A percentile compares a stretch with the other conserved stretches of the same genome.
Conservation (phyloP, 2,113 vertebrate genomes). For the Oxyruncus cristatus region DNA sequence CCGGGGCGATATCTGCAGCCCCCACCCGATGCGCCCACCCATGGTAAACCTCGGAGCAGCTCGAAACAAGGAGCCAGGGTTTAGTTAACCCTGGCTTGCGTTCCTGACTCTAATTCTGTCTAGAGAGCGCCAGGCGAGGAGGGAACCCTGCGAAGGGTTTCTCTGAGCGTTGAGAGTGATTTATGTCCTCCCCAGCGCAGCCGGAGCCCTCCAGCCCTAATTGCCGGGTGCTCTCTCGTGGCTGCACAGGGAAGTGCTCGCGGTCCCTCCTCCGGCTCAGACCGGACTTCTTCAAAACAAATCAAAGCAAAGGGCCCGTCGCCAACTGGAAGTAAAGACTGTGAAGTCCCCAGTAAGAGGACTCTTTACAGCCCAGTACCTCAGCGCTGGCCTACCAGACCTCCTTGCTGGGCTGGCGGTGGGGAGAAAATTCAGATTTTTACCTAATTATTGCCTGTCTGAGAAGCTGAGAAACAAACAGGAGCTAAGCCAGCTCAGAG, state of each 20-base stretch:
- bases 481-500: background rate
- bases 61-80: background rate
- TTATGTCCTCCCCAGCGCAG: background rate
- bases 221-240: slow-evolving; percentile 81
- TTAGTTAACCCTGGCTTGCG: background rate
- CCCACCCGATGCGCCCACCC: fast-evolving
- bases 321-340: background rate
- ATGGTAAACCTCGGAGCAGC: background rate
- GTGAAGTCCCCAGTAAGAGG: background rate
- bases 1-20: background rate
- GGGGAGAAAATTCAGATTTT: background rate
- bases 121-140: background rate
- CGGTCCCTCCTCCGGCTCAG: background rate
- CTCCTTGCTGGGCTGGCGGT: background rate
- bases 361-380: background rate
- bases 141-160: background rate
- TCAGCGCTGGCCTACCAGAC: background rate
- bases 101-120: background rate
- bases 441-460: background rate
- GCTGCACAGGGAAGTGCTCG: slow-evolving; percentile 70
- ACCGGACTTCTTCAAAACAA: background rate
- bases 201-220: slow-evolving; percentile 36
- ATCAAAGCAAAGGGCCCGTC: background rate
- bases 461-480: background rate
- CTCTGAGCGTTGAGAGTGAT: background rate